A percentile compares a stretch with the other conserved stretches of the same genome.
phyloP scores from a whole-genome alignment of 1,140 invertebrate species.

The Helicoverpa armigera region DNA sequence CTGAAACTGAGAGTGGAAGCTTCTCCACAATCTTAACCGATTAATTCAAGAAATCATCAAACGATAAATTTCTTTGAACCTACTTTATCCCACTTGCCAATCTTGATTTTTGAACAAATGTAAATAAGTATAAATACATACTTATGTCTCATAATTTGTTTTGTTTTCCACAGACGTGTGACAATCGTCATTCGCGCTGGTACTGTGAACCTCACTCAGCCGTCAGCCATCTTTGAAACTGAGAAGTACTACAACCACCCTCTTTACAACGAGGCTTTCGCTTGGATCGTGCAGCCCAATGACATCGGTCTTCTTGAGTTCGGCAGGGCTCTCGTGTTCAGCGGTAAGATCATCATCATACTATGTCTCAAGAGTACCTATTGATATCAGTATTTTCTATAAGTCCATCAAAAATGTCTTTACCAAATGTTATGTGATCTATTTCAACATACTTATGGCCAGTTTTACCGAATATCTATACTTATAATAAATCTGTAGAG shows the following conservation, averaged over 20 bases:
- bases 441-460: no score
- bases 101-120: no score
- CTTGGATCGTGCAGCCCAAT: constrained; percentile 69
- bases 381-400: not conserved
- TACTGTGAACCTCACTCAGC: constrained; percentile 62
- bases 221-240: constrained; percentile 69
- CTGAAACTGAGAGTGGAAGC: no score
- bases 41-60: no score
- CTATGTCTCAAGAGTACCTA: not conserved
- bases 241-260: constrained; percentile 77
- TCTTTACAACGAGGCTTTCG: constrained; percentile 60
- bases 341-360: constrained; percentile 54
- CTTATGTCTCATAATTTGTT: no score
- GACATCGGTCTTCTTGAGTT: constrained; percentile 78
- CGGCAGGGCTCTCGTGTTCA: constrained; percentile 60
- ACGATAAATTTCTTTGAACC: no score
- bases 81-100: not conserved
- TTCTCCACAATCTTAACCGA: no score
- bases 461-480: no score
- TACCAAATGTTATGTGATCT: not conserved
- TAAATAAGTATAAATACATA: no score
- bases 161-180: constrained; percentile 60
- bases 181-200: constrained; percentile 71
- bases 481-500: no score
- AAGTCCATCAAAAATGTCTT: not conserved